These are phyloP conservation scores for Solea solea DNA, from an alignment of 2,113 vertebrate genomes.

Conservation along the genomic window DNA sequence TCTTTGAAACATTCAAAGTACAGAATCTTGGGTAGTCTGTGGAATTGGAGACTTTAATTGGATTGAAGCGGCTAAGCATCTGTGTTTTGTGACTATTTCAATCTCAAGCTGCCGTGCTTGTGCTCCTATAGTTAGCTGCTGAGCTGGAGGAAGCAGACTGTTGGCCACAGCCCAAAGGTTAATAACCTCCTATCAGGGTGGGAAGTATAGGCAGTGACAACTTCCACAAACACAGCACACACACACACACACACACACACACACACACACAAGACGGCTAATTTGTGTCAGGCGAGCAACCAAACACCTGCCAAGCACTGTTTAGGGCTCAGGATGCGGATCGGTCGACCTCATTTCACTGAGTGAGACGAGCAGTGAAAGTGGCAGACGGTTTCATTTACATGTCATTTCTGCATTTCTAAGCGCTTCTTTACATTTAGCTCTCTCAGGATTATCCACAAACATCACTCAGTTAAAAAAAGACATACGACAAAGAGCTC, in stretches of 20 bases:
- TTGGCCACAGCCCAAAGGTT: constrained; percentile 46
- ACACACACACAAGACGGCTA: not conserved
- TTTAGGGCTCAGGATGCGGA: constrained; percentile 5
- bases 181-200: constrained; percentile 43
- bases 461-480: no score
- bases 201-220: not conserved
- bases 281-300: not conserved
- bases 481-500: no score
- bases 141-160: constrained; percentile 57
- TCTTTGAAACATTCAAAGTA: no score
- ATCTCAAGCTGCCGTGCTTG: not conserved
- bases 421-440: not conserved
- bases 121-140: constrained; percentile 41
- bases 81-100: not conserved
- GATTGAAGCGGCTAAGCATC: no score
- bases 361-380: not conserved
- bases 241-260: not conserved
- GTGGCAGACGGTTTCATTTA: constrained; percentile 4
- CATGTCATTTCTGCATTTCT: not conserved
- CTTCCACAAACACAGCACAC: constrained; percentile 11
- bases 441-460: no score
- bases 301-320: constrained; percentile 17
- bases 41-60: no score
- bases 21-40: no score
- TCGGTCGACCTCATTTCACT: constrained; percentile 29